Percentiles rank a stretch among this genome's conserved stretches.
Conservation (phyloP, 2,797 vertebrate species). For the Anolis apletophallus region DNA sequence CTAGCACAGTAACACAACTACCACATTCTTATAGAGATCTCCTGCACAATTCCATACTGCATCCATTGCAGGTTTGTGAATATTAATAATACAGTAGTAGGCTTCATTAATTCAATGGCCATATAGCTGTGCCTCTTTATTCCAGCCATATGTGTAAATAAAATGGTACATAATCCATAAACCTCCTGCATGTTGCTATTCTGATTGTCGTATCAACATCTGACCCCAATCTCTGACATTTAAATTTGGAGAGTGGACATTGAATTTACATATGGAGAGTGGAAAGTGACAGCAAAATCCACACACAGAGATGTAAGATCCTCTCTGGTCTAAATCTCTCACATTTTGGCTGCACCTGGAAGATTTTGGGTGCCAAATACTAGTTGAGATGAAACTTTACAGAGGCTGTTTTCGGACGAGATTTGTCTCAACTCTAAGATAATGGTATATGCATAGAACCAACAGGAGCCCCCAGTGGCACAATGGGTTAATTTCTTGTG, state of each 20-base stretch:
- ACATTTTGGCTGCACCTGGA: background rate
- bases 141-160: background rate
- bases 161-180: background rate
- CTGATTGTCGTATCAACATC: background rate
- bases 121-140: background rate
- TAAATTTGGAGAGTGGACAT: background rate
- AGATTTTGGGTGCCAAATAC: background rate
- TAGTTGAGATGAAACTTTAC: too few relatives aligned
- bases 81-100: background rate
- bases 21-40: background rate
- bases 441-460: background rate
- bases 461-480: too few relatives aligned
- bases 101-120: background rate
- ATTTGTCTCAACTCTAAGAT: background rate
- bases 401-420: too few relatives aligned
- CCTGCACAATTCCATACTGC: background rate
- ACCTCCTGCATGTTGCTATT: background rate
- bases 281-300: too few relatives aligned
- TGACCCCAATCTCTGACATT: background rate
- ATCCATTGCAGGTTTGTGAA: background rate
- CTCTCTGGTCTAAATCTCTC: background rate
- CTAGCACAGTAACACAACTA: background rate
- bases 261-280: background rate
- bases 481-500: too few relatives aligned
- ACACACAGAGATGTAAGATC: background rate